Evolutionary conservation across 1,140 invertebrate genomes (phyloP).

Genomic region (Bombus vancouverensis): DNA sequence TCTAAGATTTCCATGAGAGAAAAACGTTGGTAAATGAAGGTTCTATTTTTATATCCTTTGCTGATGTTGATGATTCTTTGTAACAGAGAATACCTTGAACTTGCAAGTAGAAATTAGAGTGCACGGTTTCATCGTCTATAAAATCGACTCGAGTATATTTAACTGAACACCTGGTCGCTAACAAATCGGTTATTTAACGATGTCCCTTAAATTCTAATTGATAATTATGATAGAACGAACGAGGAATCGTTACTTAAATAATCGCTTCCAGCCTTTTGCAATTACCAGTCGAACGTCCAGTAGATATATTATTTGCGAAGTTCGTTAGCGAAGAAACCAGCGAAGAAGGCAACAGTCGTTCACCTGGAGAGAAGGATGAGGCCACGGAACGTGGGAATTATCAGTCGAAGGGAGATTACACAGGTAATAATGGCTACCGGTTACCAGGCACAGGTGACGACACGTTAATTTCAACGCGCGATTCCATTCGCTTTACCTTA

Average conservation of each 20-base stretch:
- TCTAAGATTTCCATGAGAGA: background rate
- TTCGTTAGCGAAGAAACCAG: slow-evolving; percentile 12
- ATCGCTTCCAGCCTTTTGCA: background rate
- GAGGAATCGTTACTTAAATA: background rate
- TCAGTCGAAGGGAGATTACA: slow-evolving; percentile 50
- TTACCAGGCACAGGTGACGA: slow-evolving; percentile 18
- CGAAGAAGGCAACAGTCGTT: background rate
- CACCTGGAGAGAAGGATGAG: background rate
- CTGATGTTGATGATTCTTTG: background rate
- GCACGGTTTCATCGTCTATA: background rate
- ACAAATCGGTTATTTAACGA: background rate
- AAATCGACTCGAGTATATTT: background rate
- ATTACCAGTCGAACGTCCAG: slow-evolving; percentile 6
- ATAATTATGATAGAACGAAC: background rate
- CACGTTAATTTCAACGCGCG: slow-evolving; percentile 11
- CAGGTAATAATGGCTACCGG: slow-evolving; percentile 41
- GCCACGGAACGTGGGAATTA: slow-evolving; percentile 46
- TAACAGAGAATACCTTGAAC: background rate
- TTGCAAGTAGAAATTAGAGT: background rate
- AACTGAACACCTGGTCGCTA: background rate
- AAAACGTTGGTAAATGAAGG: background rate
- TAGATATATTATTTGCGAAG: background rate
- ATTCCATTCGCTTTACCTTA: background rate
- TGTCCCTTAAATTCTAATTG: background rate
- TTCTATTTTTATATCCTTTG: background rate